Percentiles rank a stretch among this genome's conserved stretches.
These are phyloP conservation scores for Acleris literana DNA, from an alignment of 2,888 invertebrate genomes.

Conservation along the genomic window DNA sequence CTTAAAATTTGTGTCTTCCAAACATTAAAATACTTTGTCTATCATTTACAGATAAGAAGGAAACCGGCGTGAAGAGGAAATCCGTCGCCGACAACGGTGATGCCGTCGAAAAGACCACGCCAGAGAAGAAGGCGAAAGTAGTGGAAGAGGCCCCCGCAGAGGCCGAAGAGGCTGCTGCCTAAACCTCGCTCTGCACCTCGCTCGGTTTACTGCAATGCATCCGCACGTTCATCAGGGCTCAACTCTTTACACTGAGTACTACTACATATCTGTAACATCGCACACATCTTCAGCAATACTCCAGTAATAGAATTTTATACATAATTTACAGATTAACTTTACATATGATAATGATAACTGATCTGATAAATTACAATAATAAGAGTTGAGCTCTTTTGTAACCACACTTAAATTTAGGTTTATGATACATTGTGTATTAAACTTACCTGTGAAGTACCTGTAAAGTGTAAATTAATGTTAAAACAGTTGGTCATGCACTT, in stretches of 20 bases:
- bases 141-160: conserved; percentile 84
- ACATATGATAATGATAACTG: conserved; percentile 51
- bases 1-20: no score
- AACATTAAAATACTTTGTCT: not conserved
- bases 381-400: conserved; percentile 77
- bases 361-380: conserved; percentile 47
- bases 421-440: conserved; percentile 74
- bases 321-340: conserved; percentile 34
- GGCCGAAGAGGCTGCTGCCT: conserved; percentile 84
- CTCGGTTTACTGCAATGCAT: conserved; percentile 83
- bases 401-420: conserved; percentile 74
- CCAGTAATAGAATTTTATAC: conserved; percentile 57
- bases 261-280: conserved; percentile 63
- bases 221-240: conserved; percentile 73
- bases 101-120: conserved; percentile 84
- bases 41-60: conserved; percentile 72
- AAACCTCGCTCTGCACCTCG: conserved; percentile 56
- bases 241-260: conserved; percentile 57
- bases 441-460: conserved; percentile 82
- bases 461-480: conserved; percentile 78
- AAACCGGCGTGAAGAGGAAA: conserved; percentile 87
- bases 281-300: conserved; percentile 54
- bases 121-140: conserved; percentile 89
- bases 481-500: conserved; percentile 61
- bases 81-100: conserved; percentile 84